Conservation (phyloP, 2,888 invertebrate genomes). For the Ochropacha duplaris region DNA sequence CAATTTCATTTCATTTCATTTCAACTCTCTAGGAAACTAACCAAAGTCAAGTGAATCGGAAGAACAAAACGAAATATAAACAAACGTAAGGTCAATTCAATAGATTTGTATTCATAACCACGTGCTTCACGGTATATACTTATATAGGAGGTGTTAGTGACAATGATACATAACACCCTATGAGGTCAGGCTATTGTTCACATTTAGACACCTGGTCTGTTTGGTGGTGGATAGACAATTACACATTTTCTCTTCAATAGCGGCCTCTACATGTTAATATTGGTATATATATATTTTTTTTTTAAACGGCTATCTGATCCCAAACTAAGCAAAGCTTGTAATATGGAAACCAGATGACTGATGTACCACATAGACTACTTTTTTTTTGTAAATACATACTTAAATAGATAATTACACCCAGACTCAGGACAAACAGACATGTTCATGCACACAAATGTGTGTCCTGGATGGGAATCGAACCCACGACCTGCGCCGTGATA, state of each 20-base stretch:
- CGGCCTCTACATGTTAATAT: neutral
- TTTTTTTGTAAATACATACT: no score
- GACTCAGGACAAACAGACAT: no score
- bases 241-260: neutral
- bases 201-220: slow-evolving; percentile 27
- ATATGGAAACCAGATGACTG: no score
- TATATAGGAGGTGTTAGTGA: slow-evolving; percentile 23
- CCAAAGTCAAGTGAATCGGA: slow-evolving; percentile 37
- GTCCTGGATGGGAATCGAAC: no score
- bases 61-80: slow-evolving; percentile 42
- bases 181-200: slow-evolving; percentile 62
- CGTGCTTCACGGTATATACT: slow-evolving; percentile 26
- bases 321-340: no score
- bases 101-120: slow-evolving; percentile 44
- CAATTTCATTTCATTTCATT: no score
- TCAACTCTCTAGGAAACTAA: neutral
- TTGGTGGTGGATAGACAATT: neutral
- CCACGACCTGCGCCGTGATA: no score
- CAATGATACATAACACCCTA: slow-evolving; percentile 46
- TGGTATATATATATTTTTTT: no score
- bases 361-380: no score
- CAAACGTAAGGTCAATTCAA: slow-evolving; percentile 48
- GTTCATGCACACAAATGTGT: no score
- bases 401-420: no score
- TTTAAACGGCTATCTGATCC: no score